Evolutionary conservation across 2,113 vertebrate species (phyloP).

Genomic region (Bufo gargarizans): DNA sequence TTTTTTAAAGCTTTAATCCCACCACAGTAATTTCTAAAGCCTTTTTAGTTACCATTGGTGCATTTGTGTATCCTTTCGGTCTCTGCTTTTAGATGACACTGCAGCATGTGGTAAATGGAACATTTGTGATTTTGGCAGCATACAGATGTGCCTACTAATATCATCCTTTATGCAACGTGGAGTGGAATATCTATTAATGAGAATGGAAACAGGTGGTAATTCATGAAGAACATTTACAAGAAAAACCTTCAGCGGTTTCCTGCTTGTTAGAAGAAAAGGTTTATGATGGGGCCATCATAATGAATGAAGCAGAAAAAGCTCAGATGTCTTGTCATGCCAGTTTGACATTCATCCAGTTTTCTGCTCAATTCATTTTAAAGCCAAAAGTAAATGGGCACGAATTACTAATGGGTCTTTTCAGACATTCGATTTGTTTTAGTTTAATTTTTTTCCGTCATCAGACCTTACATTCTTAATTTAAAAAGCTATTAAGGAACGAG

Average conservation of each 20-base stretch:
- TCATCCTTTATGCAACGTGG: not conserved
- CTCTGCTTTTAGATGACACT: conserved; percentile 14
- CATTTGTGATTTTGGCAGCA: conserved; percentile 32
- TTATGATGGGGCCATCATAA: conserved; percentile 21
- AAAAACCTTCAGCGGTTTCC: not conserved
- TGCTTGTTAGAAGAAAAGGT: conserved; percentile 10
- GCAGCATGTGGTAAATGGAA: conserved; percentile 49
- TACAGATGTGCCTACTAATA: conserved; percentile 19
- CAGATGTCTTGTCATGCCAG: conserved; percentile 20
- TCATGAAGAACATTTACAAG: conserved; percentile 21
- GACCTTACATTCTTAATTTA: conserved; percentile 49
- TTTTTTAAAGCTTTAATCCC: not conserved
- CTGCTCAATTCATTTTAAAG: conserved; percentile 37
- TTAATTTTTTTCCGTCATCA: conserved; percentile 38
- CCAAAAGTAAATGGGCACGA: conserved; percentile 11
- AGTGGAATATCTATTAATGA: conserved; percentile 30
- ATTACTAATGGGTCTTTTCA: conserved; percentile 29
- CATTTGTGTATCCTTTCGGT: conserved; percentile 4
- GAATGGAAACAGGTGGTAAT: conserved; percentile 43
- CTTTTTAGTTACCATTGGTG: not conserved
- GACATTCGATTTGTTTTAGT: conserved; percentile 42
- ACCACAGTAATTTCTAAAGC: not conserved
- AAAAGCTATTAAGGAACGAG: conserved; percentile 42
- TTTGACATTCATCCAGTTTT: conserved; percentile 25
- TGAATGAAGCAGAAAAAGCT: conserved; percentile 23